Conservation (phyloP, 53 echinoderm and acorn worm species). For the Hippasteria phrygiana region DNA sequence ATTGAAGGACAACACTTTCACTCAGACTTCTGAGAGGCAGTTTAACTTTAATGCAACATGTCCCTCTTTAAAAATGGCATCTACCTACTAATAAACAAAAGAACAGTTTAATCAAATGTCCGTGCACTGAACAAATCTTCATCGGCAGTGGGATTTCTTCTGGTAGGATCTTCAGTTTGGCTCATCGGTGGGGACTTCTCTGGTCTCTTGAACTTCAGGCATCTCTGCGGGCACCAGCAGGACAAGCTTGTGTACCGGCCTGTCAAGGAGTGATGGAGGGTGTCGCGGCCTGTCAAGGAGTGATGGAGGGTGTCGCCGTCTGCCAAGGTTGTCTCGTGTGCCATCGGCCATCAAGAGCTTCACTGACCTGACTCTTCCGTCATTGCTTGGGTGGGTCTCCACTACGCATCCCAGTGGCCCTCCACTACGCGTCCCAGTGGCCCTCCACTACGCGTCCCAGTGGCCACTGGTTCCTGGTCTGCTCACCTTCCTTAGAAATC, state of each 20-base stretch:
- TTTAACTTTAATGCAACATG: no score
- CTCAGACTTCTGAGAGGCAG: no score
- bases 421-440: no score
- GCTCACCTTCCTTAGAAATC: slow-evolving; percentile 30
- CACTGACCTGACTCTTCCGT: slow-evolving; percentile 36
- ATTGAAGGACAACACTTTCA: no score
- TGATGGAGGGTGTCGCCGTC: no score
- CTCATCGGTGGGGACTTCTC: slow-evolving; percentile 12
- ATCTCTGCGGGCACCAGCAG: background rate
- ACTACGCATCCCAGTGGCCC: no score
- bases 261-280: slow-evolving; percentile 5
- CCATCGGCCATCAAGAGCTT: slow-evolving; percentile 34
- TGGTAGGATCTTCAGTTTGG: background rate
- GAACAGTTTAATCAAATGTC: no score
- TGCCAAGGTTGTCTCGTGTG: slow-evolving; percentile 20
- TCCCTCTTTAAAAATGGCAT: no score
- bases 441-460: slow-evolving; percentile 16
- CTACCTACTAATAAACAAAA: no score
- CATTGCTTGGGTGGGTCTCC: background rate
- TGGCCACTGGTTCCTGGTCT: slow-evolving; percentile 39
- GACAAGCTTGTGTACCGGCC: slow-evolving; percentile 57
- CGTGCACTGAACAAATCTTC: no score
- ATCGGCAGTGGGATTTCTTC: no score
- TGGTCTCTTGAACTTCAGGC: slow-evolving; percentile 1
- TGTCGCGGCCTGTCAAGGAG: no score